These are phyloP conservation scores for Biston betularia DNA, from an alignment of 2,888 invertebrate genomes.

Conservation along the genomic window DNA sequence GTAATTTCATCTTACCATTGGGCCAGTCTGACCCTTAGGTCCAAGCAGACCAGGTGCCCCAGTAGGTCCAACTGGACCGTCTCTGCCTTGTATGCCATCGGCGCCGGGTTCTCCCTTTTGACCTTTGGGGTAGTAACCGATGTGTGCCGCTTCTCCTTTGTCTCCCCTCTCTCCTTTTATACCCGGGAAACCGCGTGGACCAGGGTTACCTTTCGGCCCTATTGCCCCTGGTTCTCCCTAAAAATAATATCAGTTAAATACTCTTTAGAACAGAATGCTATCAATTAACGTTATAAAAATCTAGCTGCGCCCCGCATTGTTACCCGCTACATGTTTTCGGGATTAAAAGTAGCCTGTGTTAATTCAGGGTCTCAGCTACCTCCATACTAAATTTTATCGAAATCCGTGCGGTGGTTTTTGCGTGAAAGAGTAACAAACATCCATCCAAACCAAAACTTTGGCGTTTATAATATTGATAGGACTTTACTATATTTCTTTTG, in stretches of 20 bases:
- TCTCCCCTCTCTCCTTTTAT: conserved; percentile 89
- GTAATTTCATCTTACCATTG: conserved; percentile 72
- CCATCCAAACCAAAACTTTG: too few relatives aligned
- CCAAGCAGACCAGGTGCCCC: conserved; percentile 88
- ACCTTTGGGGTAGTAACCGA: conserved; percentile 90
- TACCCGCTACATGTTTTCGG: too few relatives aligned
- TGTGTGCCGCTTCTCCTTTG: conserved; percentile 93
- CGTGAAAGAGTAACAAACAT: too few relatives aligned
- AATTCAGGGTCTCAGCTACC: too few relatives aligned
- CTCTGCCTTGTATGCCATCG: conserved; percentile 89
- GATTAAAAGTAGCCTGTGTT: too few relatives aligned
- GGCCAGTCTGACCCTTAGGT: conserved; percentile 87
- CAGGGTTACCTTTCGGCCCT: conserved; percentile 90
- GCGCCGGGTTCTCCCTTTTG: conserved; percentile 94
- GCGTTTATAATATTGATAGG: too few relatives aligned
- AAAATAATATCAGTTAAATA: not conserved
- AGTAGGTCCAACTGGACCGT: conserved; percentile 88
- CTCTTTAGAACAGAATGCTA: too few relatives aligned
- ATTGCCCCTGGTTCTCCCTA: conserved; percentile 91
- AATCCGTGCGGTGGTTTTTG: too few relatives aligned
- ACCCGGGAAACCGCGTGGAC: conserved; percentile 92
- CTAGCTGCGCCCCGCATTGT: too few relatives aligned
- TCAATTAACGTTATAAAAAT: not conserved
- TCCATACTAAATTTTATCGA: too few relatives aligned
- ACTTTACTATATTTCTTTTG: not conserved